Evolutionary conservation across 2,797 vertebrate species (phyloP).

Genomic region (Myiotriccus ornatus): DNA sequence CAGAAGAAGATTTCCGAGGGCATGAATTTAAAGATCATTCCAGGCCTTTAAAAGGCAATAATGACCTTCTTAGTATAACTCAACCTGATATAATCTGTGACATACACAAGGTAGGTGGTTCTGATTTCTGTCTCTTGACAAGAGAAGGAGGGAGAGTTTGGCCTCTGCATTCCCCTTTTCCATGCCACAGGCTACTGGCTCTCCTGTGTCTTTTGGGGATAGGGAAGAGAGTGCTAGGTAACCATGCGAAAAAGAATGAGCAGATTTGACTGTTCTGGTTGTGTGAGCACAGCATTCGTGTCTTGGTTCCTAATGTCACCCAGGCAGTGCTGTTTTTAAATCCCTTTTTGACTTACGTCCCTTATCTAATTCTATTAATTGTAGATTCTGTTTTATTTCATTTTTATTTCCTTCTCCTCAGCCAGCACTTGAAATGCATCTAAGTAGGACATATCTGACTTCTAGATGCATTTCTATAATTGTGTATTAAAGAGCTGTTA

Average conservation of each 20-base stretch:
- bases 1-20: constrained; percentile 87
- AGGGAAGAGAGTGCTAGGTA: background rate
- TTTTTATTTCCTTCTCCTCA: background rate
- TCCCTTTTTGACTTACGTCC: background rate
- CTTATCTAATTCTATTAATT: background rate
- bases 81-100: constrained; percentile 84
- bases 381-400: background rate
- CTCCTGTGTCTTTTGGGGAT: background rate
- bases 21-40: constrained; percentile 86
- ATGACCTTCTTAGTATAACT: constrained; percentile 94
- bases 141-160: background rate
- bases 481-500: background rate
- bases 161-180: background rate
- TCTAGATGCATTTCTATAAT: background rate
- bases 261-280: constrained; percentile 38
- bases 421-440: background rate
- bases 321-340: background rate
- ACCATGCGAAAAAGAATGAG: background rate
- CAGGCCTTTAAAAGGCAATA: constrained; percentile 89
- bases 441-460: constrained; percentile 14
- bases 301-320: background rate
- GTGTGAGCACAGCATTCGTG: background rate
- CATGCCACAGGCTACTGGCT: background rate
- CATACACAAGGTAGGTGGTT: constrained; percentile 88
- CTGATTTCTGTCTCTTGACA: background rate